phyloP scores from a whole-genome alignment of 1,140 invertebrate species.

The Drosophila hydei region DNA sequence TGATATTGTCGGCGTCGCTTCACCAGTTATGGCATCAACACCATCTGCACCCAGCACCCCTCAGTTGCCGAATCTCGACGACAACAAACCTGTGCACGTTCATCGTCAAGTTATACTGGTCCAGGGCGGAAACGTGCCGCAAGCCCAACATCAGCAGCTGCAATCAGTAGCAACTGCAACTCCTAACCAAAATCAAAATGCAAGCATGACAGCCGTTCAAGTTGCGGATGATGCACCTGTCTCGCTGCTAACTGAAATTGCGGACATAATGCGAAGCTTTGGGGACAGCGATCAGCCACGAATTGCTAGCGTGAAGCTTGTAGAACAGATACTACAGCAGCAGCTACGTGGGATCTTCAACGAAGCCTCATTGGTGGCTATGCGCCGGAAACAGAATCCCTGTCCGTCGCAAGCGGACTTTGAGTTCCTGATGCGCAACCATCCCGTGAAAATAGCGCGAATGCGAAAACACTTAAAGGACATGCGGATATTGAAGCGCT shows the following conservation, averaged over 20 bases:
- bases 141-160: constrained; percentile 43
- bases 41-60: constrained; percentile 59
- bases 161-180: constrained; percentile 3
- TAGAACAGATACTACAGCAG: constrained; percentile 82
- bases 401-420: constrained; percentile 80
- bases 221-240: constrained; percentile 65
- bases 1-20: constrained; percentile 40
- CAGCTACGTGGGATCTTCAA: constrained; percentile 81
- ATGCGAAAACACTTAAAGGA: constrained; percentile 82
- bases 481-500: constrained; percentile 74
- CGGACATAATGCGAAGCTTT: constrained; percentile 83
- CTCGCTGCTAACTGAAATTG: constrained; percentile 76
- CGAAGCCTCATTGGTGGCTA: constrained; percentile 76
- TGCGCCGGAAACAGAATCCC: constrained; percentile 75
- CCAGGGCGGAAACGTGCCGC: constrained; percentile 49
- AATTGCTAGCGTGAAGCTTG: constrained; percentile 71
- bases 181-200: constrained; percentile 20
- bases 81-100: constrained; percentile 62
- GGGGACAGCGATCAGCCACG: constrained; percentile 78
- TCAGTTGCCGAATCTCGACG: constrained; percentile 56
- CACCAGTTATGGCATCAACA: constrained; percentile 53
- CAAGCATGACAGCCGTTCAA: constrained; percentile 13
- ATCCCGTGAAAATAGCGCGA: constrained; percentile 78
- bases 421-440: constrained; percentile 81
- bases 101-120: constrained; percentile 67